phyloP scores from a whole-genome alignment of 1,140 invertebrate genomes.

The fruit fly (Drosophila melanogaster) region DNA sequence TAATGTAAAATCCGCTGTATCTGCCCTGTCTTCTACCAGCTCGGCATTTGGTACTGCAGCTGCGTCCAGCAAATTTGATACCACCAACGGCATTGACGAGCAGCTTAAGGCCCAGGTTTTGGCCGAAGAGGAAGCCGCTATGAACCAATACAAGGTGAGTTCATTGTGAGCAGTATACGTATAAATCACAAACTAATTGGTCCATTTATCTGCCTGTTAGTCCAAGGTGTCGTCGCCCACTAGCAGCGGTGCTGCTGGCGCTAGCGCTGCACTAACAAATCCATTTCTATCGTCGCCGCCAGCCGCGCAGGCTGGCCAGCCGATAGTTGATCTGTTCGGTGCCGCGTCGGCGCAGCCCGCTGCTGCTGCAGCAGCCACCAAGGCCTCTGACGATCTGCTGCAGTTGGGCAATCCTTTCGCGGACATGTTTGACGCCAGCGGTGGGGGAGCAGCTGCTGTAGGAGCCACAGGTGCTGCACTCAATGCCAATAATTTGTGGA shows the following conservation, averaged over 20 bases:
- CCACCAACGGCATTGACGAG: conserved; percentile 92
- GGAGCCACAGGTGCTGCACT: conserved; percentile 84
- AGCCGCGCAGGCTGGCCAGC: conserved; percentile 87
- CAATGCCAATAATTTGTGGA: conserved; percentile 87
- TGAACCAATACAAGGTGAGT: conserved; percentile 97
- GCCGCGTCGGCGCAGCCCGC: conserved; percentile 86
- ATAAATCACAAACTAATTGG: conserved; percentile 18
- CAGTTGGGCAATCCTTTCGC: conserved; percentile 96
- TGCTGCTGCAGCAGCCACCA: conserved; percentile 85
- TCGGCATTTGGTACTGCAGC: conserved; percentile 93
- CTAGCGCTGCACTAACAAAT: conserved; percentile 89
- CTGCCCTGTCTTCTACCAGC: conserved; percentile 94
- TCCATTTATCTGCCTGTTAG: conserved; percentile 84
- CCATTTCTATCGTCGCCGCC: conserved; percentile 91
- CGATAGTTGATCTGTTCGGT: conserved; percentile 92
- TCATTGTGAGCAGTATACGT: background rate
- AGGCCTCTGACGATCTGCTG: conserved; percentile 95
- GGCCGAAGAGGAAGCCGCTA: conserved; percentile 97
- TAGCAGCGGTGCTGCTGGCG: conserved; percentile 85
- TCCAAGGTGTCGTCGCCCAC: conserved; percentile 92
- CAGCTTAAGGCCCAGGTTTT: conserved; percentile 93
- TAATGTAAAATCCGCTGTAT: conserved; percentile 95
- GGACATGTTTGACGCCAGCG: conserved; percentile 90
- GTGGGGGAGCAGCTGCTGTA: conserved; percentile 83
- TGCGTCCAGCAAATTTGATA: conserved; percentile 90